Base-by-base conservation (phyloP, 2,888 invertebrate genomes). In the Sphecodes monilicornis region DNA sequence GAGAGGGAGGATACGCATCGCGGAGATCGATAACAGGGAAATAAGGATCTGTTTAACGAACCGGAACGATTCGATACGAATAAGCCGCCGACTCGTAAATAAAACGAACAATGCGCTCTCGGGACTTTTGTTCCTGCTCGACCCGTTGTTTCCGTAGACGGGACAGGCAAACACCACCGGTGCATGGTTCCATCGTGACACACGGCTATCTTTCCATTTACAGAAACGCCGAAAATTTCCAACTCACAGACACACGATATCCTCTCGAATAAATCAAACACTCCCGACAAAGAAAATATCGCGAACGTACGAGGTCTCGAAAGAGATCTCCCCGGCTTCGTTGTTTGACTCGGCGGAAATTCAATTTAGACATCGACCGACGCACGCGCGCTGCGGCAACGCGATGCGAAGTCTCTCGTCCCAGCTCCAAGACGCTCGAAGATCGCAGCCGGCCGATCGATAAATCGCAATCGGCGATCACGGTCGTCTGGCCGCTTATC, bases 31-130 rank as follows among this genome's bases (percentile, higher is more conserved):
- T 89, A 89, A 89, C 82, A 60, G 82, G 29, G 86, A 84, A 89
- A 81, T 81, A 84, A 80, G 82, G 89, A 89, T 89, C 84, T 73
- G 82, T 79, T 86, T 89, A 89, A 89, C 87, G 87, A 89, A 86
- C 87, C 86, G 86, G 80, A 88, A 88, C 88, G 80, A 83, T 88
- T 86, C 81, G 64, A 81, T 81, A 79, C 71, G 81, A 88, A 87
- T 81, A 80, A 77, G 68, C 80, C 69, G 60, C 60, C 18, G 78
- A 78, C 66, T 87, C 76, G 54, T 87, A 87, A 85, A 87, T 88
- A 87, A 88, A 84, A 88, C 11, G 76, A 84, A 87, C 83, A 85
- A 87, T 78, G 60, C 60, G 60, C 16, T 2, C 16, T 2, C 60
- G 60, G 16, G 36, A 66, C 18, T 36, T 36, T 66, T 36, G 36